Conservation (phyloP, 2,113 vertebrate species). For the Microtus montanus region DNA sequence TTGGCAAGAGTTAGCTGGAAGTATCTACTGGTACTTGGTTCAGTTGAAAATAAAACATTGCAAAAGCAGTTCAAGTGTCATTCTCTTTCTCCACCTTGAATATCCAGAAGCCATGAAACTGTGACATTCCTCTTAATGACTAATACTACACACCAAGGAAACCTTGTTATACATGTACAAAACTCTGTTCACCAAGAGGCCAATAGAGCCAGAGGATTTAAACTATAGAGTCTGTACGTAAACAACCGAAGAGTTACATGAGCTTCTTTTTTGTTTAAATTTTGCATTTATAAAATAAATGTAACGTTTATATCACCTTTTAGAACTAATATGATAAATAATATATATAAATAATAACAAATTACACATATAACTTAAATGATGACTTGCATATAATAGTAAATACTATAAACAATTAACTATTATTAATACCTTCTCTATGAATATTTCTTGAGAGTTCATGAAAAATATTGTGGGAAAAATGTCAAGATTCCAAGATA, state of each 20-base stretch:
- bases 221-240: not conserved
- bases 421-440: not conserved
- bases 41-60: not conserved
- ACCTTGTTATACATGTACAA: not conserved
- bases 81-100: not conserved
- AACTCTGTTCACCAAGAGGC: not conserved
- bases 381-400: not conserved
- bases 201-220: not conserved
- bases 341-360: not conserved
- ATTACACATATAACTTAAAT: not conserved
- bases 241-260: not conserved
- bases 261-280: not conserved
- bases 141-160: not conserved
- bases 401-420: not conserved
- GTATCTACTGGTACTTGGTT: not conserved
- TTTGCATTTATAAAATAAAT: not conserved
- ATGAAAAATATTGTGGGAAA: not conserved
- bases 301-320: not conserved
- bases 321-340: not conserved
- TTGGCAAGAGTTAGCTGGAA: not conserved
- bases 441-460: not conserved
- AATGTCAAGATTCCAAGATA: not conserved
- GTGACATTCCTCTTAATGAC: not conserved
- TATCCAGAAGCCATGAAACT: not conserved
- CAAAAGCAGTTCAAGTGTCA: not conserved